Percentiles rank a stretch among this genome's conserved stretches.
phyloP scores from a whole-genome alignment of 2,888 invertebrate species.

The Bembecia ichneumoniformis region DNA sequence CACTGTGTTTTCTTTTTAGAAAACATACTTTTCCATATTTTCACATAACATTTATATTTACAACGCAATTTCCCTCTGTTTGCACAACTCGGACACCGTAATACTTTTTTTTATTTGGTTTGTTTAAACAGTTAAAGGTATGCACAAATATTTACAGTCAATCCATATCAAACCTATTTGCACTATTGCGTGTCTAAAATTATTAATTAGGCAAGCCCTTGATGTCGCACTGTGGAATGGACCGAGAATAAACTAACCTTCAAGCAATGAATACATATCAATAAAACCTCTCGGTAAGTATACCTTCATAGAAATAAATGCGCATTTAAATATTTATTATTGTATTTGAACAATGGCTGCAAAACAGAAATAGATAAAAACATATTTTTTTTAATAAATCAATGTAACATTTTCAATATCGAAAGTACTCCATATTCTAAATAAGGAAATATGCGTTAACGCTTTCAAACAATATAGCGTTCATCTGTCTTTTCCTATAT shows the following conservation, averaged over 20 bases:
- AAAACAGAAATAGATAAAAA: too few species aligned
- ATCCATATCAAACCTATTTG: slow-evolving; percentile 17
- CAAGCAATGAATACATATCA: slow-evolving; percentile 5
- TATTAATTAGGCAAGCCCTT: slow-evolving; percentile 16
- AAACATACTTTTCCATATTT: too few species aligned
- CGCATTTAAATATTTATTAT: too few species aligned
- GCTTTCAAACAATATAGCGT: too few species aligned
- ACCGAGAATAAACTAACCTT: slow-evolving; percentile 10
- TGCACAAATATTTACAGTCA: slow-evolving; percentile 14
- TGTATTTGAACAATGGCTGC: too few species aligned
- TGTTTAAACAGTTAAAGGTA: slow-evolving; percentile 5
- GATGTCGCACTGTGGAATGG: slow-evolving; percentile 19
- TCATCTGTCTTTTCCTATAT: too few species aligned
- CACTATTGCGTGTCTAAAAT: slow-evolving; percentile 20
- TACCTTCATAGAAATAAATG: neutral
- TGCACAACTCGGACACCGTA: neutral
- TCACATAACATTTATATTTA: too few species aligned
- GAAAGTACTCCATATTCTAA: too few species aligned
- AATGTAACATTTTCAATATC: too few species aligned
- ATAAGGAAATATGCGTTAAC: too few species aligned
- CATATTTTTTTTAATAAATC: too few species aligned
- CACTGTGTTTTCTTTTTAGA: too few species aligned
- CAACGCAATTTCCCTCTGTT: neutral
- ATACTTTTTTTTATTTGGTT: neutral
- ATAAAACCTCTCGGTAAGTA: neutral